A percentile compares a stretch with the other conserved stretches of the same genome.
Conservation (phyloP, 2,797 vertebrate genomes). For the Micrastur ruficollis region DNA sequence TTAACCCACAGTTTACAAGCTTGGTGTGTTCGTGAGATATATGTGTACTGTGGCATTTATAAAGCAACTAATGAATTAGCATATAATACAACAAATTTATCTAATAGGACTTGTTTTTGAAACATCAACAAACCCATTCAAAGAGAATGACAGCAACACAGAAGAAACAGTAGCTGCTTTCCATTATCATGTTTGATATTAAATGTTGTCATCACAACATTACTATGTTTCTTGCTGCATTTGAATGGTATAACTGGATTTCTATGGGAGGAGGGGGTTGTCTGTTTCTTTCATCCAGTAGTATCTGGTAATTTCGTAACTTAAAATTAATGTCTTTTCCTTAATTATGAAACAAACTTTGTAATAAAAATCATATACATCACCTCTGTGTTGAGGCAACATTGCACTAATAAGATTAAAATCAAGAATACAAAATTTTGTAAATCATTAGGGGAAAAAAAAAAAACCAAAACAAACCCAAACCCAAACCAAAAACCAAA, state of each 20-base stretch:
- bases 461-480: background rate
- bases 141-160: background rate
- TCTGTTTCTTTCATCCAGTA: background rate
- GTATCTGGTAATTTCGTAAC: background rate
- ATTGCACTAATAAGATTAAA: background rate
- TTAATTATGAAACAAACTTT: background rate
- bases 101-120: background rate
- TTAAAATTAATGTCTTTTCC: background rate
- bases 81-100: background rate
- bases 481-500: background rate
- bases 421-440: background rate
- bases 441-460: background rate
- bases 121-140: background rate
- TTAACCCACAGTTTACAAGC: background rate
- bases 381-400: background rate
- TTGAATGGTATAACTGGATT: background rate
- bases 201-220: background rate
- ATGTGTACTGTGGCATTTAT: background rate
- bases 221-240: background rate
- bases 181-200: background rate
- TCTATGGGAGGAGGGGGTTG: background rate
- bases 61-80: background rate
- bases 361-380: background rate
- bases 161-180: background rate
- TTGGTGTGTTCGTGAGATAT: background rate